Evolutionary conservation across 1,140 invertebrate species (phyloP).

Genomic region (Eumaeus atala): DNA sequence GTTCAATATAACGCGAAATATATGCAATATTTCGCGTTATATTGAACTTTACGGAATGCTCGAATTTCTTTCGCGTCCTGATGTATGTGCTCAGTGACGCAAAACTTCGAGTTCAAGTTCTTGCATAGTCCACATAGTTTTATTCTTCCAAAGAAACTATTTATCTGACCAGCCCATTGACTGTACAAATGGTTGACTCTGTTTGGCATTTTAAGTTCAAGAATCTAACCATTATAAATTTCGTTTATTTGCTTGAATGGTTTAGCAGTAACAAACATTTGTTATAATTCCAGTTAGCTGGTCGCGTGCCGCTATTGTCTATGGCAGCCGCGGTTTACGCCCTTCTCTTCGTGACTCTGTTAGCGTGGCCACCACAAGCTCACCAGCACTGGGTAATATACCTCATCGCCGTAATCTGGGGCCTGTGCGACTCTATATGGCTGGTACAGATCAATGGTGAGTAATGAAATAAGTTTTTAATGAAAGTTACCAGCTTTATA

Average conservation of each 20-base stretch:
- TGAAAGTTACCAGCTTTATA: too few relatives aligned
- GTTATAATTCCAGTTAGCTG: constrained; percentile 74
- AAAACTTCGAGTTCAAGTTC: too few relatives aligned
- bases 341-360: constrained; percentile 78
- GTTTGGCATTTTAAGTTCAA: not conserved
- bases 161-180: too few relatives aligned
- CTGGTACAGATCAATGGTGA: constrained; percentile 95
- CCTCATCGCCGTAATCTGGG: constrained; percentile 90
- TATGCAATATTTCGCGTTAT: too few relatives aligned
- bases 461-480: constrained; percentile 20
- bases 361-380: constrained; percentile 83
- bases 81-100: too few relatives aligned
- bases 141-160: too few relatives aligned
- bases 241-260: too few relatives aligned
- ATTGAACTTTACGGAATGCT: too few relatives aligned
- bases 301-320: constrained; percentile 83
- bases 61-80: too few relatives aligned
- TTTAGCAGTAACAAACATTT: not conserved
- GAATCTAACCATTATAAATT: not conserved
- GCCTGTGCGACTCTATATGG: constrained; percentile 93
- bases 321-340: constrained; percentile 81
- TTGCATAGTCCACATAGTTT: too few relatives aligned
- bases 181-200: too few relatives aligned
- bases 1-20: too few relatives aligned
- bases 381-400: constrained; percentile 83